phyloP scores from a whole-genome alignment of 2,888 invertebrate species.

The Ischnus inquisitorius region DNA sequence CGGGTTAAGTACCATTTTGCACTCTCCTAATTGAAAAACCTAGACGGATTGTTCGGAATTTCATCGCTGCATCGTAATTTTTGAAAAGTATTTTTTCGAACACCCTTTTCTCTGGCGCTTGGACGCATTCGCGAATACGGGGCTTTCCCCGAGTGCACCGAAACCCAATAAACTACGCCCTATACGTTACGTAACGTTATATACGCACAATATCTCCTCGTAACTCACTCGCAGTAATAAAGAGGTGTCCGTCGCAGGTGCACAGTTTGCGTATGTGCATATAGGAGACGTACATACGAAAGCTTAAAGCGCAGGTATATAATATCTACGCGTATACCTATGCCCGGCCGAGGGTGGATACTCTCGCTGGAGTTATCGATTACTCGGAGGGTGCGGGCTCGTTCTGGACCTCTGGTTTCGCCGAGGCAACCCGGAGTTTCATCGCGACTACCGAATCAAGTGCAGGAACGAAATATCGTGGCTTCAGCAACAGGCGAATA shows the following conservation, averaged over 20 bases:
- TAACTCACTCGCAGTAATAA: conserved; percentile 69
- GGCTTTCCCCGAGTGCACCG: conserved; percentile 50
- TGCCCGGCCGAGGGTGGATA: conserved; percentile 33
- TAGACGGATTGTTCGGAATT: background rate
- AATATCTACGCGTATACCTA: conserved; percentile 42
- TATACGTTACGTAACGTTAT: conserved; percentile 40
- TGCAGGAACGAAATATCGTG: conserved; percentile 36
- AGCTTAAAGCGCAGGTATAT: conserved; percentile 36
- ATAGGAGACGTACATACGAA: conserved; percentile 42
- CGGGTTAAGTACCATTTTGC: background rate
- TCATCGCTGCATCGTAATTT: background rate
- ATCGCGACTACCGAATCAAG: conserved; percentile 9
- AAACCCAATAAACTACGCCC: conserved; percentile 58
- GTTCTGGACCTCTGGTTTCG: conserved; percentile 12
- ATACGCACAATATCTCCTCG: conserved; percentile 61
- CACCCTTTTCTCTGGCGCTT: background rate
- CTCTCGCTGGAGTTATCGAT: conserved; percentile 64
- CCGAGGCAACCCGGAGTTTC: background rate
- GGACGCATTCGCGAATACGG: conserved; percentile 18
- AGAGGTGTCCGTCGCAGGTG: conserved; percentile 71
- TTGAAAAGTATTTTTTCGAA: background rate
- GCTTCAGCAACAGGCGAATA: conserved; percentile 55
- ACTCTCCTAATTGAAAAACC: background rate
- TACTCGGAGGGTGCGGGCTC: conserved; percentile 41
- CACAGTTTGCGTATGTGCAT: conserved; percentile 63